These are phyloP conservation scores for Cephus pygmeus DNA, from an alignment of 2,888 invertebrate genomes.

Conservation along the genomic window DNA sequence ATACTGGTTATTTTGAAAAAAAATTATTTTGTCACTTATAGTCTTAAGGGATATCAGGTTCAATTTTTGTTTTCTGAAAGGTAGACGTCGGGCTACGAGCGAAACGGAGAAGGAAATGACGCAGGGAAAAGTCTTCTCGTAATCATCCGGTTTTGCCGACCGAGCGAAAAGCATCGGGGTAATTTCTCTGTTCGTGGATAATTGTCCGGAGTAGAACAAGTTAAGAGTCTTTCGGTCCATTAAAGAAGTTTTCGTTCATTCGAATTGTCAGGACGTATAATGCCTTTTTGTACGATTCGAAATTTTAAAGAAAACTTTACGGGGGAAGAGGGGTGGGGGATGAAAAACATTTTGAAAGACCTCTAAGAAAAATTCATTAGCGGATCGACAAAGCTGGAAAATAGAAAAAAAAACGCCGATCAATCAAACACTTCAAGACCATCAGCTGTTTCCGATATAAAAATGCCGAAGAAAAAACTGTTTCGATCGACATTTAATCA, in stretches of 20 bases:
- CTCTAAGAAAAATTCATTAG: no score
- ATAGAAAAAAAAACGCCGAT: background rate
- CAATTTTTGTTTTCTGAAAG: background rate
- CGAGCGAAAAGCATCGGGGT: background rate
- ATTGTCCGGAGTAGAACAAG: background rate
- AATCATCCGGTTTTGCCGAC: background rate
- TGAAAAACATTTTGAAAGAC: no score
- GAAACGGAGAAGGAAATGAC: background rate
- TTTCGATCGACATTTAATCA: constrained; percentile 2
- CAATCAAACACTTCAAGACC: background rate
- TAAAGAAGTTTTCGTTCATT: background rate
- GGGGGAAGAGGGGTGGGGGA: no score
- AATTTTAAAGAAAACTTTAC: background rate
- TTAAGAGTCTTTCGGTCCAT: background rate
- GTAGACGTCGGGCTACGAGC: background rate
- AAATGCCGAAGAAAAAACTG: background rate
- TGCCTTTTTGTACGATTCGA: background rate
- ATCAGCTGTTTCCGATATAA: background rate
- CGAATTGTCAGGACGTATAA: background rate
- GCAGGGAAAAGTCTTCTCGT: background rate
- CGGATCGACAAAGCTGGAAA: background rate
- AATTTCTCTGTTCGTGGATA: background rate
- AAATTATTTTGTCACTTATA: no score
- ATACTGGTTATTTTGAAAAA: no score
- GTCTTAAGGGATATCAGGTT: background rate